Conservation (phyloP, 2,888 invertebrate species). For the Crepidodera aurea region DNA sequence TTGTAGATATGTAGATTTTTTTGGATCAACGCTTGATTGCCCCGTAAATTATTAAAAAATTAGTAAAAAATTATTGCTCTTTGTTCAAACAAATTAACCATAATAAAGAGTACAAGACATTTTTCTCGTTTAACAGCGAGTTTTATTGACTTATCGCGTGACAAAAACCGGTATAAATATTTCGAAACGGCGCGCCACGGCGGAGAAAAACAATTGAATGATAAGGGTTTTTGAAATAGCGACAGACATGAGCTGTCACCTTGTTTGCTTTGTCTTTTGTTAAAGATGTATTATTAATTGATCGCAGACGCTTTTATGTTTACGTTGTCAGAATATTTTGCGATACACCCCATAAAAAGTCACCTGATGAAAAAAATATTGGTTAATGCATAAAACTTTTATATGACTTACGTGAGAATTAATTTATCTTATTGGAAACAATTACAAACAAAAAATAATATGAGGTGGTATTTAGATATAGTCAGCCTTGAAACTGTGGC, state of each 20-base stretch:
- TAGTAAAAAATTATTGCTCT: too few relatives aligned
- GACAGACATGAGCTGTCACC: conserved; percentile 35
- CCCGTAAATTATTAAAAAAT: too few relatives aligned
- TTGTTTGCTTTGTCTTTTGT: conserved; percentile 19
- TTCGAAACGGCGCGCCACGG: conserved; percentile 38
- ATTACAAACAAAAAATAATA: too few relatives aligned
- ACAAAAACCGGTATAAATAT: conserved; percentile 37
- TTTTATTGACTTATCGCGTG: conserved; percentile 42
- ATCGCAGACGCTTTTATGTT: not conserved
- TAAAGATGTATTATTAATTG: not conserved
- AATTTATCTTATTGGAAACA: too few relatives aligned
- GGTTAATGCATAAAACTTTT: too few relatives aligned
- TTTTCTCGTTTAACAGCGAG: not conserved
- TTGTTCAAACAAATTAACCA: not conserved
- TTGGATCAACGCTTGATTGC: too few relatives aligned
- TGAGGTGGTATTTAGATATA: too few relatives aligned
- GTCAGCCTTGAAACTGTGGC: too few relatives aligned
- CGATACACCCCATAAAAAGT: too few relatives aligned
- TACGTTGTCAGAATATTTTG: not conserved
- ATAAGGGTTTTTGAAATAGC: conserved; percentile 22
- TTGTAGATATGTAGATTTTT: too few relatives aligned
- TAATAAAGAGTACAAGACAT: conserved; percentile 2
- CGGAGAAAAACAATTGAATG: conserved; percentile 31
- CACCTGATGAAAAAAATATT: too few relatives aligned
- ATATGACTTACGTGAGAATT: too few relatives aligned